Percentiles rank a stretch among this genome's conserved stretches.
phyloP scores from a whole-genome alignment of 2,888 invertebrate genomes.

The Rambutsinella grinnellia region DNA sequence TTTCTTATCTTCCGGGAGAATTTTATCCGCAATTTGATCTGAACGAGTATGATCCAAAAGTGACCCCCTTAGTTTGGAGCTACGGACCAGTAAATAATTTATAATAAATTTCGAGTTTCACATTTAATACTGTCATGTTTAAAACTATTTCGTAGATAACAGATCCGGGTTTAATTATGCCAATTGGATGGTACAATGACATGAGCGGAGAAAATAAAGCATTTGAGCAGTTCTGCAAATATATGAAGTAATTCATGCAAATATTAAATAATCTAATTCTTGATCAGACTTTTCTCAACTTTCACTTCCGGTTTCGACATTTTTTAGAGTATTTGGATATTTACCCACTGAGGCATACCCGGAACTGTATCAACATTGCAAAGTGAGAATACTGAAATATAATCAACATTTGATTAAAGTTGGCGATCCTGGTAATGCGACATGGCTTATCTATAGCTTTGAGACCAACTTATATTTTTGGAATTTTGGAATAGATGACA shows the following conservation, averaged over 20 bases:
- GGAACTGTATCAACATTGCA: constrained; percentile 33
- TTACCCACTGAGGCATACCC: constrained; percentile 22
- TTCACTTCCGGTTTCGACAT: neutral
- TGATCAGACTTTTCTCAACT: neutral
- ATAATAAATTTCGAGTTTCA: constrained; percentile 6
- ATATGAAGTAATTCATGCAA: constrained; percentile 20
- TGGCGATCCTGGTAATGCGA: constrained; percentile 53
- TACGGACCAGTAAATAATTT: constrained; percentile 32
- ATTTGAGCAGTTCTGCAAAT: constrained; percentile 33
- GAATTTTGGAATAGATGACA: too few species aligned
- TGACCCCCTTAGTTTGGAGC: constrained; percentile 34
- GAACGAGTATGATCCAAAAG: constrained; percentile 34
- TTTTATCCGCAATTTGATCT: constrained; percentile 42
- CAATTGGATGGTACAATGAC: constrained; percentile 45
- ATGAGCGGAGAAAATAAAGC: constrained; percentile 39
- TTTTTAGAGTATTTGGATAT: constrained; percentile 36
- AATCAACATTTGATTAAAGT: constrained; percentile 28
- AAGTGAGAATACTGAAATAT: constrained; percentile 14
- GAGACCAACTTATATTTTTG: too few species aligned
- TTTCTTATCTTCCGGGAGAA: constrained; percentile 22
- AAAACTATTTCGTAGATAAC: constrained; percentile 24
- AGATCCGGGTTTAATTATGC: constrained; percentile 38
- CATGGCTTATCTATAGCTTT: too few species aligned
- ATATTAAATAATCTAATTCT: neutral
- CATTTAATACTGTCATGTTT: too few species aligned